phyloP scores from a whole-genome alignment of 2,797 vertebrate genomes.

The Danio tinwini region DNA sequence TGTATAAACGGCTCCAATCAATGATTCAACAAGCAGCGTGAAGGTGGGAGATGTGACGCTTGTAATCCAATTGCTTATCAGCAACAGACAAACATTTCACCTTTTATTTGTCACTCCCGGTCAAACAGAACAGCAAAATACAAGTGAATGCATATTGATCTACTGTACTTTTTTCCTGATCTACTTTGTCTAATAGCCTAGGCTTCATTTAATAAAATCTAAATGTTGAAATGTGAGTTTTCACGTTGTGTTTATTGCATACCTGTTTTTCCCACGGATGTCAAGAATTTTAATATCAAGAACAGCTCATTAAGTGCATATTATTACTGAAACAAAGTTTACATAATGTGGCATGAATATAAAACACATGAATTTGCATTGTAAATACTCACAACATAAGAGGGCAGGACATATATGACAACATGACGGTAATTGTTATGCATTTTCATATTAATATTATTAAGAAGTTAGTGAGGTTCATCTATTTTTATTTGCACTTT shows the following conservation, averaged over 20 bases:
- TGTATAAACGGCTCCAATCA: neutral
- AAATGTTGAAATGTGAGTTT: neutral
- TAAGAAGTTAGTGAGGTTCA: neutral
- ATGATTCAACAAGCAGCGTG: constrained; percentile 14
- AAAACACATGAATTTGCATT: constrained; percentile 56
- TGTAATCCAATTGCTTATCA: constrained; percentile 54
- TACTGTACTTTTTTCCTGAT: neutral
- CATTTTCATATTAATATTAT: neutral
- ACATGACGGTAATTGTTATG: too few species aligned
- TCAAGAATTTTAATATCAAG: constrained; percentile 74
- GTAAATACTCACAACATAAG: constrained; percentile 60
- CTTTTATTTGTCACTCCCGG: constrained; percentile 35
- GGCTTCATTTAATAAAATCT: neutral
- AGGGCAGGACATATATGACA: neutral
- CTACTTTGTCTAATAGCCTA: neutral
- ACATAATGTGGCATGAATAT: constrained; percentile 67
- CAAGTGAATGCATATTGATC: neutral
- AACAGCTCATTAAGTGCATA: constrained; percentile 60
- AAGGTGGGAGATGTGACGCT: constrained; percentile 54
- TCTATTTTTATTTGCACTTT: neutral
- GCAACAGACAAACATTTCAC: constrained; percentile 59
- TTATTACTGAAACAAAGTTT: constrained; percentile 70
- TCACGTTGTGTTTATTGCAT: neutral
- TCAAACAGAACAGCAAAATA: constrained; percentile 3
- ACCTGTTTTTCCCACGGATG: neutral